Evolutionary conservation across 2,888 invertebrate genomes (phyloP).

Genomic region (Pristionchus maxplancki): DNA sequence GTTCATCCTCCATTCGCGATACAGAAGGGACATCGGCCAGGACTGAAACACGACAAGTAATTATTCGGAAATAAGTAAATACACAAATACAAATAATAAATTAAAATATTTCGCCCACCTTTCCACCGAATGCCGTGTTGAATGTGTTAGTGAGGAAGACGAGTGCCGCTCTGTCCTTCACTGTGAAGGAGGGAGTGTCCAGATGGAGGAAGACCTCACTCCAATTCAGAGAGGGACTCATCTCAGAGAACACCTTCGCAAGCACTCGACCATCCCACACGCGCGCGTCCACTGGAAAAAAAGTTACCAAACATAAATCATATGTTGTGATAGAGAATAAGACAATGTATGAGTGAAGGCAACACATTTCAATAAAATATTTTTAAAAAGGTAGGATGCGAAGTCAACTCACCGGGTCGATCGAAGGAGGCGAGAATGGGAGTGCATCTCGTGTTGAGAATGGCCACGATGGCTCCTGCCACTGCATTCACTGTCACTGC

Average conservation of each 20-base stretch:
- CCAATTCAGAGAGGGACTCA: slow-evolving; percentile 39
- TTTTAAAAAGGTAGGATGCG: not conserved
- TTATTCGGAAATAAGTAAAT: not conserved
- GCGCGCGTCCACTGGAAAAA: not conserved
- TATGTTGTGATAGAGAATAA: not conserved
- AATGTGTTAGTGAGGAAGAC: slow-evolving; percentile 88
- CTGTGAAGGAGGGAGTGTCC: slow-evolving; percentile 91
- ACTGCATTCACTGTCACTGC: not conserved
- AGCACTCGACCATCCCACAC: slow-evolving; percentile 49
- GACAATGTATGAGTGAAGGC: not conserved
- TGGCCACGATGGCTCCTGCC: slow-evolving; percentile 29
- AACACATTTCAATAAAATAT: not conserved
- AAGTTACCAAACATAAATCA: not conserved
- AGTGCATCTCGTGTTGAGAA: slow-evolving; percentile 26
- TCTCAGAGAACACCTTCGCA: not conserved
- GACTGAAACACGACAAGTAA: not conserved
- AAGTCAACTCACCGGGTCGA: slow-evolving; percentile 30
- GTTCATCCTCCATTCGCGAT: slow-evolving; percentile 37
- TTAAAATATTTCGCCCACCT: too few relatives aligned
- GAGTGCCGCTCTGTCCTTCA: slow-evolving; percentile 90
- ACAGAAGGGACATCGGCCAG: slow-evolving; percentile 45
- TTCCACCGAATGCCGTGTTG: slow-evolving; percentile 82
- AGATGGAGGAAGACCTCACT: slow-evolving; percentile 87
- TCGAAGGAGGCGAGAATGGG: slow-evolving; percentile 49
- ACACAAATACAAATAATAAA: not conserved